phyloP scores from a whole-genome alignment of 2,888 invertebrate species.

The Margaritifera margaritifera region DNA sequence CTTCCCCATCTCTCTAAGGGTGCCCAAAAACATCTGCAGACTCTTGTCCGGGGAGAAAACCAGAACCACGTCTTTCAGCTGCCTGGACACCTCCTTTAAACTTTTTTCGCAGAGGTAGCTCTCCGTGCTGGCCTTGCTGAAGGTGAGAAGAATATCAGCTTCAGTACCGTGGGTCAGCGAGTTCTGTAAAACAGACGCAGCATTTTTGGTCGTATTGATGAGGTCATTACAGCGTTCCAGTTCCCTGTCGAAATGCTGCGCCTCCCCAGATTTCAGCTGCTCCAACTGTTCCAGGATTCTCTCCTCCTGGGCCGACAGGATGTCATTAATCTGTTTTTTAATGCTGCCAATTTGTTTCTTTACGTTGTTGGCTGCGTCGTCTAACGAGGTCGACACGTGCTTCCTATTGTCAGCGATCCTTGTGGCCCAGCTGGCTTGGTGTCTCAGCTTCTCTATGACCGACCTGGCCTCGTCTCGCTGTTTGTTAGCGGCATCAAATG shows the following conservation, averaged over 20 bases:
- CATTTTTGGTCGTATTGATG: slow-evolving; percentile 41
- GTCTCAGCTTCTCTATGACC: slow-evolving; percentile 36
- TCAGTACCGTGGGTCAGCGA: slow-evolving; percentile 45
- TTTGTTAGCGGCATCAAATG: slow-evolving; percentile 34
- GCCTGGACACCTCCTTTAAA: slow-evolving; percentile 36
- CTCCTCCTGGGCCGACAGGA: slow-evolving; percentile 40
- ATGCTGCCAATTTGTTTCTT: slow-evolving; percentile 44
- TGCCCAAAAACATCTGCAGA: slow-evolving; percentile 39
- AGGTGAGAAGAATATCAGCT: slow-evolving; percentile 37
- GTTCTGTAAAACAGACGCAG: slow-evolving; percentile 37
- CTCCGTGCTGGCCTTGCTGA: slow-evolving; percentile 40
- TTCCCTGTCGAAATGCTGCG: slow-evolving; percentile 35
- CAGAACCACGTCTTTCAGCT: slow-evolving; percentile 35
- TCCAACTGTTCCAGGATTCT: slow-evolving; percentile 37
- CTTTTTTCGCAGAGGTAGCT: slow-evolving; percentile 39
- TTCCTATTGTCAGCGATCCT: slow-evolving; percentile 44
- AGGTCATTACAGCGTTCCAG: slow-evolving; percentile 39
- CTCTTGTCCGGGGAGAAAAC: slow-evolving; percentile 40
- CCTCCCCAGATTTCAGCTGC: slow-evolving; percentile 35
- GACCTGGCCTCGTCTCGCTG: slow-evolving; percentile 35
- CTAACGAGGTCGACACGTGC: slow-evolving; percentile 29
- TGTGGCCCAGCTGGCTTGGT: slow-evolving; percentile 41
- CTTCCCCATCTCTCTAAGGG: slow-evolving; percentile 43
- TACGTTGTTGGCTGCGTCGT: slow-evolving; percentile 37
- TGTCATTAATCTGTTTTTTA: slow-evolving; percentile 39